Conservation (phyloP, 2,797 vertebrate species). For the Crax fasciolata region DNA sequence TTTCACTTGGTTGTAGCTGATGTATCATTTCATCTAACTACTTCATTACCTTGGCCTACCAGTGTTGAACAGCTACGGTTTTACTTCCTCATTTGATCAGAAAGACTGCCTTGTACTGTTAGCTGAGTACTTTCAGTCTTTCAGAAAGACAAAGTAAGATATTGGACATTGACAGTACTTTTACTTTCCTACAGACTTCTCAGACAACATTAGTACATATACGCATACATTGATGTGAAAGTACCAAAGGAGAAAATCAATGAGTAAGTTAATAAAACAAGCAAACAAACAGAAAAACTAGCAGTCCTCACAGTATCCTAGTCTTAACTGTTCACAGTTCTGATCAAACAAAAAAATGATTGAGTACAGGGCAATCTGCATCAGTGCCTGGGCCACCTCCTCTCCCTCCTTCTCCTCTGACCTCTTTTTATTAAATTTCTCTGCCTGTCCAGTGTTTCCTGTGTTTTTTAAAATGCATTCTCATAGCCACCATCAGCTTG, state of each 20-base stretch:
- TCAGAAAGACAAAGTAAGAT: neutral
- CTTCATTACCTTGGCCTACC: neutral
- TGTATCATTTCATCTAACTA: neutral
- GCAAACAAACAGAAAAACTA: neutral
- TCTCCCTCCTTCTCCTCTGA: neutral
- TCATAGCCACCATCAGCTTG: fast-evolving
- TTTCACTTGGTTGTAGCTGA: neutral
- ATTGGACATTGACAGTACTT: neutral
- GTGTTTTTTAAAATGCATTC: neutral
- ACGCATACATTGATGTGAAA: neutral
- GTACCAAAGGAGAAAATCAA: neutral
- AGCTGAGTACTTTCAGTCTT: neutral
- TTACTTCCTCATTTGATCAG: neutral
- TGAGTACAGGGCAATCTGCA: neutral
- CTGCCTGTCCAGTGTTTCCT: neutral
- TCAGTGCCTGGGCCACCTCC: neutral
- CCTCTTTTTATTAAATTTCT: neutral
- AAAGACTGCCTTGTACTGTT: neutral
- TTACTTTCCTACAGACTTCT: neutral
- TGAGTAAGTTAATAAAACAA: neutral
- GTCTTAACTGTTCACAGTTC: neutral
- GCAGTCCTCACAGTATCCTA: neutral
- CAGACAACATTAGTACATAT: neutral
- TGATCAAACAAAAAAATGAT: neutral
- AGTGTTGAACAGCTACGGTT: neutral